These are phyloP conservation scores for Bolinopsis microptera DNA, from an alignment of 37 sponge, comb jelly and placozoan genomes.

Conservation along the genomic window DNA sequence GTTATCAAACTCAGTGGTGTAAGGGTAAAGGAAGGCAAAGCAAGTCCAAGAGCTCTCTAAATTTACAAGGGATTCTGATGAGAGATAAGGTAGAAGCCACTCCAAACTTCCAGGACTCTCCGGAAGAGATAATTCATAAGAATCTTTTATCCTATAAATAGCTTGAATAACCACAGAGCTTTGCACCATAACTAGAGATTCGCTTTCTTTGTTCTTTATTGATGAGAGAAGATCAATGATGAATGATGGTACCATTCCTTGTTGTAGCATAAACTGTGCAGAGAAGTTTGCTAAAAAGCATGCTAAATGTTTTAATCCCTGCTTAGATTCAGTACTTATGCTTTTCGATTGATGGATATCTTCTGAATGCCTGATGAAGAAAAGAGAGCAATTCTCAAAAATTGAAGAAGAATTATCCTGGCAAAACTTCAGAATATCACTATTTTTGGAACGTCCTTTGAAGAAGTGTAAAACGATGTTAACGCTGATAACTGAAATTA, in stretches of 20 bases:
- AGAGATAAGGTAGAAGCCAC: background rate
- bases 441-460: background rate
- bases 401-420: background rate
- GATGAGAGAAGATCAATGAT: background rate
- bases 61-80: background rate
- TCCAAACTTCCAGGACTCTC: background rate
- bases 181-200: background rate
- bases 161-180: background rate
- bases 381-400: constrained; percentile 6
- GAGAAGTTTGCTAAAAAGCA: background rate
- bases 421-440: background rate
- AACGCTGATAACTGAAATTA: background rate
- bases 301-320: background rate
- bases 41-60: constrained; percentile 31
- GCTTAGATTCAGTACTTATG: background rate
- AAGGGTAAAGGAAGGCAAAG: background rate
- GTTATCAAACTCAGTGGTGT: background rate
- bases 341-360: background rate
- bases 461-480: background rate
- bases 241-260: background rate
- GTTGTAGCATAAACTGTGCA: background rate
- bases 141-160: background rate
- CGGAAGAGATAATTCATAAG: background rate
- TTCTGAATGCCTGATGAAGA: background rate
- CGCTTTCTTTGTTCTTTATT: background rate